Percentiles rank a stretch among this genome's conserved stretches.
Conservation (phyloP, 2,888 invertebrate genomes). For the Eupelmus urozonus region DNA sequence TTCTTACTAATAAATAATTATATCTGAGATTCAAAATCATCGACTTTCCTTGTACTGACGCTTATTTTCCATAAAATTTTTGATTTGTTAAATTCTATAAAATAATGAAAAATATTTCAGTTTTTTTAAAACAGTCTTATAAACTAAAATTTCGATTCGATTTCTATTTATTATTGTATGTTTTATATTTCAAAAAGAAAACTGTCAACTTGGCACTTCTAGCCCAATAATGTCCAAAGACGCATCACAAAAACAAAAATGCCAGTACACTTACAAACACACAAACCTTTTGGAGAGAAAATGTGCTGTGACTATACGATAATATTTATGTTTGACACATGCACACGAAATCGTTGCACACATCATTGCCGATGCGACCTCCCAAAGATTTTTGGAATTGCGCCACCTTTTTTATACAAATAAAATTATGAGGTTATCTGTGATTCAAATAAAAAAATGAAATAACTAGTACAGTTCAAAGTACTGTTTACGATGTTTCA, state of each 20-base stretch:
- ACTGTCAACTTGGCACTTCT: conserved; percentile 6
- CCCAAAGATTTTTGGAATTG: conserved; percentile 26
- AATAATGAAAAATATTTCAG: too few species aligned
- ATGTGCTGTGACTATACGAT: not conserved
- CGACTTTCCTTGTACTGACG: too few species aligned
- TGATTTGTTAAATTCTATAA: too few species aligned
- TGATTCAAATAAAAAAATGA: too few species aligned
- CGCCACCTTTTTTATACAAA: not conserved
- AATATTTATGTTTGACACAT: conserved; percentile 5
- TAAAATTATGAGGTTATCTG: not conserved
- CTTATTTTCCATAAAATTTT: too few species aligned
- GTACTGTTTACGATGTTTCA: too few species aligned
- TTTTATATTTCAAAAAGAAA: not conserved
- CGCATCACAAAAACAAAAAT: not conserved
- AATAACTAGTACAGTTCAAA: too few species aligned
- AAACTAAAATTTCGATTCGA: too few species aligned
- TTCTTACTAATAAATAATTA: not conserved
- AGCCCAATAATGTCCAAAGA: conserved; percentile 2
- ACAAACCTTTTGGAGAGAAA: not conserved
- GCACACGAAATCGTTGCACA: not conserved
- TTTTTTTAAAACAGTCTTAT: too few species aligned
- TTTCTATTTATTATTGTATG: too few species aligned
- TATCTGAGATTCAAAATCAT: too few species aligned
- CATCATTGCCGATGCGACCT: conserved; percentile 15
- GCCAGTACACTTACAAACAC: not conserved